phyloP scores from a whole-genome alignment of 2,888 invertebrate species.

The Lypha dubia region DNA sequence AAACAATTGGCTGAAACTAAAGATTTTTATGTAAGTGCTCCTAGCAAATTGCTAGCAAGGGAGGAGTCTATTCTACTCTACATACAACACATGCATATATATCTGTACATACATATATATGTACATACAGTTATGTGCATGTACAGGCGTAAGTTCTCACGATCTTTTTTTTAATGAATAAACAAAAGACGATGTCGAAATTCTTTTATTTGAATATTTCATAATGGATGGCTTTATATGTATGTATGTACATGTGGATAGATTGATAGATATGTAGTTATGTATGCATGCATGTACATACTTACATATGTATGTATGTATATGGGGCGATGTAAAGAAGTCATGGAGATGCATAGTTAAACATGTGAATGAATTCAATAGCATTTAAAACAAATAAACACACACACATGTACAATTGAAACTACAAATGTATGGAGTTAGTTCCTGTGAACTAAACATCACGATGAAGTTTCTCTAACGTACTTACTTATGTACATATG shows the following conservation, averaged over 20 bases:
- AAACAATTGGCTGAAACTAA: constrained; percentile 79
- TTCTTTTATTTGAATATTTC: constrained; percentile 46
- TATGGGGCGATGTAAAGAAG: background rate
- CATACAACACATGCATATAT: constrained; percentile 68
- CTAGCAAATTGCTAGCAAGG: constrained; percentile 72
- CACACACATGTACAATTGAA: background rate
- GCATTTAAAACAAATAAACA: background rate
- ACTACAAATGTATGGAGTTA: too few relatives aligned
- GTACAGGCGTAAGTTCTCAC: constrained; percentile 29
- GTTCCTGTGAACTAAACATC: background rate
- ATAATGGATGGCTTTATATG: constrained; percentile 28
- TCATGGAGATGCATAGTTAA: background rate
- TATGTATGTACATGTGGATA: background rate
- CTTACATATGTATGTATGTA: background rate
- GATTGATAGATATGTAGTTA: background rate
- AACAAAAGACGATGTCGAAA: constrained; percentile 39
- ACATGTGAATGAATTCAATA: background rate
- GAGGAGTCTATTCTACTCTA: constrained; percentile 75
- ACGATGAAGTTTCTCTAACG: background rate
- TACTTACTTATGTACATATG: background rate
- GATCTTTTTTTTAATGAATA: constrained; percentile 61
- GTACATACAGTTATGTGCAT: constrained; percentile 68
- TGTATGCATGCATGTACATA: background rate
- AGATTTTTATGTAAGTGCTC: constrained; percentile 71
- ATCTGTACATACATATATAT: background rate